These are phyloP conservation scores for Crotalus tigris DNA, from an alignment of 2,113 vertebrate species.

Conservation along the genomic window DNA sequence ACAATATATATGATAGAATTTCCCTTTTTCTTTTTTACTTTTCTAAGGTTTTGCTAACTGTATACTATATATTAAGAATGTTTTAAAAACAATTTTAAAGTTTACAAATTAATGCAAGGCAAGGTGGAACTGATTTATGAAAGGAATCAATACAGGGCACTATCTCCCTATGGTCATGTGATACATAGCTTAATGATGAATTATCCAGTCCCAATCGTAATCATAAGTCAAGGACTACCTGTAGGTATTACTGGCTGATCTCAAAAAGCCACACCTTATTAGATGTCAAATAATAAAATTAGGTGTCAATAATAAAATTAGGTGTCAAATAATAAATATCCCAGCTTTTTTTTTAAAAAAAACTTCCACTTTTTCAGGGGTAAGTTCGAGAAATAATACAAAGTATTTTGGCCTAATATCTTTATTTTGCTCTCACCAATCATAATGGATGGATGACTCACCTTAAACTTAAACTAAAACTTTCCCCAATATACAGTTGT, in stretches of 20 bases:
- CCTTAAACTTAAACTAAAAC: background rate
- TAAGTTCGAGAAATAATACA: background rate
- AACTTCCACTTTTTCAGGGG: background rate
- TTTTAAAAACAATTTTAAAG: background rate
- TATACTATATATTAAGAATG: background rate
- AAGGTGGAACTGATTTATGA: background rate
- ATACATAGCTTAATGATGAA: background rate
- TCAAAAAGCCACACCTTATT: background rate
- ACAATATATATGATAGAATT: background rate
- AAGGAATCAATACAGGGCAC: background rate
- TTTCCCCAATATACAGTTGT: background rate
- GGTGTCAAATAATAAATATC: background rate
- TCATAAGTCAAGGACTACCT: background rate
- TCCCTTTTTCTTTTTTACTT: background rate
- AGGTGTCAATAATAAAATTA: background rate
- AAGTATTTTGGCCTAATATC: background rate
- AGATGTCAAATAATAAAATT: background rate
- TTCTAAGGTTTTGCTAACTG: background rate
- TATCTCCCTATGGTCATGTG: background rate
- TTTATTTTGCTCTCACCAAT: accelerated
- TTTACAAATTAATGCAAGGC: background rate
- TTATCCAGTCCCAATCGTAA: background rate
- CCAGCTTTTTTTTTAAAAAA: background rate
- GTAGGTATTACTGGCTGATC: background rate
- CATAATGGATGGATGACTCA: background rate